Evolutionary conservation across 30 jellyfish, hydroid and myxozoan species (phyloP), one percentile per base, ranked within the genome.

Genomic region (Clytia hemisphaerica): DNA sequence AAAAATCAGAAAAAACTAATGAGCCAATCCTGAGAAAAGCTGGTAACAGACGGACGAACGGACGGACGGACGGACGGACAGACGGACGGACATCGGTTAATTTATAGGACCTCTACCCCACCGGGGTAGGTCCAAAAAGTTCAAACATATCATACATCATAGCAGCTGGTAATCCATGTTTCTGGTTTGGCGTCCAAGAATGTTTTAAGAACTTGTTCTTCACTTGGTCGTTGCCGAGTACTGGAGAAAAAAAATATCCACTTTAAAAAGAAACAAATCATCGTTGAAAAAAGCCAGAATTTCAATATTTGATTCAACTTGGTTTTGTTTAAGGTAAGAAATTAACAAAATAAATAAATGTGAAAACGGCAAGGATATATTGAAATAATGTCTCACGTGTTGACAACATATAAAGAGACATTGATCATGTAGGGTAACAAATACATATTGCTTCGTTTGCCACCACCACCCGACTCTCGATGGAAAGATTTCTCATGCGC

Each of bases 391-490:
- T 78, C 94, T 54, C 38, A 87, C 94, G 97, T 79, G 86, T 88
- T 88, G 42, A 88, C 75, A 12, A 79, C 85, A 55, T 88, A 88
- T 35, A 88, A 50, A 28, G 97, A 94, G 45, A 80, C 73, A 61
- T 88, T 77, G 28, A 87, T 82, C 79, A 85, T 72, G 83, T 88
- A 88, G 2, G 97, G 97, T 24, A 88, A 48, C 24, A 79, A 78
- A 54, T 70, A 88, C 72, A 88, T 75, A 76, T 88, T 88, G 63
- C 97, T 88, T 88, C 53, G 75, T 67, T 84, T 67, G 15, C 97
- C 97, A 5, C 97, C 97, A 44, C 97, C 97, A 33, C 97, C 97
- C 22, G 93, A 88, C 48, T 80, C 94, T 37, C 70, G 84, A 14
- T 92, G 71, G 75, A 88, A 88, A 15, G 97, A 88, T 32, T 61